Percentiles rank a stretch among this genome's conserved stretches.
Conservation (phyloP, 1,140 invertebrate genomes). For the Sycophila sp. region DNA sequence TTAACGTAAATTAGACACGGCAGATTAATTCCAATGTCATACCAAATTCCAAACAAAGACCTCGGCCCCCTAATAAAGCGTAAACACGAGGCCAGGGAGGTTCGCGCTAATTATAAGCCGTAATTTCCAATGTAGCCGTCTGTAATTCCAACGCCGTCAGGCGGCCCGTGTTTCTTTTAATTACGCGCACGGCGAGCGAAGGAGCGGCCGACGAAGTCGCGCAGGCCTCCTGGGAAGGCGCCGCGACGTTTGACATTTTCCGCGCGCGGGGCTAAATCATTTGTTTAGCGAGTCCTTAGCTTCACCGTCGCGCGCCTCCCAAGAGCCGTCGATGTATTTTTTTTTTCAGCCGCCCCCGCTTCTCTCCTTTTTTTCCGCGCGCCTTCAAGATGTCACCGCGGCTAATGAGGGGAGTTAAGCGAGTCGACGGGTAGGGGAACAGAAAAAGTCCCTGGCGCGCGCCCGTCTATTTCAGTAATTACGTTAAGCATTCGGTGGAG, state of each 20-base stretch:
- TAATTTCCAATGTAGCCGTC: constrained; percentile 41
- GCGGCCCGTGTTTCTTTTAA: constrained; percentile 55
- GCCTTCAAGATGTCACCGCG: constrained; percentile 62
- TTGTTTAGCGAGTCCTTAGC: constrained; percentile 22
- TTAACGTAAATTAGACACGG: too few relatives aligned
- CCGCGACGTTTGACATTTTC: too few relatives aligned
- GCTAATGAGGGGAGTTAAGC: constrained; percentile 59
- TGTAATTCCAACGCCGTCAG: constrained; percentile 50
- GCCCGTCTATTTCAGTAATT: constrained; percentile 33
- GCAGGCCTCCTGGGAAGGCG: too few relatives aligned
- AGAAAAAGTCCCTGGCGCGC: constrained; percentile 19
- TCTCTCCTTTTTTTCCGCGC: constrained; percentile 45
- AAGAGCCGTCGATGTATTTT: constrained; percentile 12
- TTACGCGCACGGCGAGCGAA: constrained; percentile 41
- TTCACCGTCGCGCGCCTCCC: neutral
- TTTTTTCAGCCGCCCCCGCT: constrained; percentile 9
- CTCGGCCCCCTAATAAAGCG: too few relatives aligned
- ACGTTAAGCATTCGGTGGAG: constrained; percentile 30
- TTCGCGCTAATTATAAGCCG: constrained; percentile 33
- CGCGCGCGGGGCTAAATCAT: constrained; percentile 28
- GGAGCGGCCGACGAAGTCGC: neutral
- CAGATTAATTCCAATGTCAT: too few relatives aligned
- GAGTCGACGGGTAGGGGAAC: constrained; percentile 34
- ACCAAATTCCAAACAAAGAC: too few relatives aligned
- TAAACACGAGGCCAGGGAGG: neutral